A percentile compares a stretch with the other conserved stretches of the same genome.
Evolutionary conservation across 1,140 invertebrate species (phyloP).

Genomic region (Ditylenchus dipsaci): DNA sequence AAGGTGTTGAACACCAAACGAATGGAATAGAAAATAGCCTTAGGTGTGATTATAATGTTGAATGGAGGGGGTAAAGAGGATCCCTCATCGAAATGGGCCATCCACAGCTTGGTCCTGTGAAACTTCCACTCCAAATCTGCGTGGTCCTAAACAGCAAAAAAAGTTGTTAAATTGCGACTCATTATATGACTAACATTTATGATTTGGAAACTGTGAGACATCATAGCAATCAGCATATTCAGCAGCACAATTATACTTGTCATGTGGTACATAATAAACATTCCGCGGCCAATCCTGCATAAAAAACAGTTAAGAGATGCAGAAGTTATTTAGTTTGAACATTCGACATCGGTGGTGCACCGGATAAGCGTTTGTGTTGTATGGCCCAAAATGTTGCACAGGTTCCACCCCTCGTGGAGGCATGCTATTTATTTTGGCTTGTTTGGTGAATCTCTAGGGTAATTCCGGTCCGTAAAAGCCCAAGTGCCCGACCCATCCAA

Average conservation of each 20-base stretch:
- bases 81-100: slow-evolving; percentile 63
- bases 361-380: too few relatives aligned
- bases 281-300: slow-evolving; percentile 16
- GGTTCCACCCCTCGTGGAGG: slow-evolving; percentile 36
- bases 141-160: slow-evolving; percentile 59
- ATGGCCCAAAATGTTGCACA: slow-evolving; percentile 3
- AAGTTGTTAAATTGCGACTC: not conserved
- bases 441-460: too few relatives aligned
- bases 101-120: slow-evolving; percentile 65
- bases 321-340: slow-evolving; percentile 10
- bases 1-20: slow-evolving; percentile 47
- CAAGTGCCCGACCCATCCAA: too few relatives aligned
- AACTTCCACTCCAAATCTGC: slow-evolving; percentile 67
- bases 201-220: slow-evolving; percentile 65
- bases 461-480: too few relatives aligned
- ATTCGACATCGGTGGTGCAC: too few relatives aligned
- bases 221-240: slow-evolving; percentile 65
- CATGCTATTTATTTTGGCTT: too few relatives aligned
- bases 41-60: slow-evolving; percentile 65
- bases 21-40: slow-evolving; percentile 62
- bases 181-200: slow-evolving; percentile 59
- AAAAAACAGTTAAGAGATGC: slow-evolving; percentile 26
- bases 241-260: slow-evolving; percentile 66
- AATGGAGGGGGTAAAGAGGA: slow-evolving; percentile 65
- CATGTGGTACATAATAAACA: slow-evolving; percentile 52